A percentile compares a stretch with the other conserved stretches of the same genome.
phyloP scores from a whole-genome alignment of 2,888 invertebrate genomes.

The Stenodema calcarata region DNA sequence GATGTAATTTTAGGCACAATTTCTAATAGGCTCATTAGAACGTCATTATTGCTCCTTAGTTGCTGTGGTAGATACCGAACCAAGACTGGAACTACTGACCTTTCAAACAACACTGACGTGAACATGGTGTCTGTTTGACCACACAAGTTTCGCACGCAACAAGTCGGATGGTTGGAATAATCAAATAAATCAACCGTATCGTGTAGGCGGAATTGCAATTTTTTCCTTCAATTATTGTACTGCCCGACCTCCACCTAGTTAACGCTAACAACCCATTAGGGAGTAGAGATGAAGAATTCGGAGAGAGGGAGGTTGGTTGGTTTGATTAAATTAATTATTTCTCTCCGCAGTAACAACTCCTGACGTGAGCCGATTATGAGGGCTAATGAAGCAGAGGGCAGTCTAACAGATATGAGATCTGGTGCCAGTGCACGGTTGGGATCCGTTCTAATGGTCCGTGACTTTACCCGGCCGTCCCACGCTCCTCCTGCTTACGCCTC shows the following conservation, averaged over 20 bases:
- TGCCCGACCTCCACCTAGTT: background rate
- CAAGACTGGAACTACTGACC: no score
- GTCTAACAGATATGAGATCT: slow-evolving; percentile 25
- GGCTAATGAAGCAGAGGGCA: slow-evolving; percentile 8
- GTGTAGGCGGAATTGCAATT: no score
- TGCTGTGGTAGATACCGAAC: no score
- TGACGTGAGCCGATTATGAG: background rate
- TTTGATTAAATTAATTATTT: background rate
- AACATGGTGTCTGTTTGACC: no score
- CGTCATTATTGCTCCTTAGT: no score
- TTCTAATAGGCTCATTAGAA: no score
- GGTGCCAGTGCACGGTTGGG: slow-evolving; percentile 12
- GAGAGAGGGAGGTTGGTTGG: background rate
- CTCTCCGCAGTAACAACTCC: background rate
- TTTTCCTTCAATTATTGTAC: no score
- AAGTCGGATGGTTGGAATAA: no score
- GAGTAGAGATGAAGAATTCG: background rate
- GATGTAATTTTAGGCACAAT: no score
- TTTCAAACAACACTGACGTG: no score
- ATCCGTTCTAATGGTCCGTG: background rate
- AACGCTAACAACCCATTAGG: background rate
- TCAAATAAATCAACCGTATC: no score
- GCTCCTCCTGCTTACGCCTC: background rate
- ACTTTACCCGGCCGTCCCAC: background rate
- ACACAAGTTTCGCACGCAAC: no score